A percentile compares a stretch with the other conserved stretches of the same genome.
These are phyloP conservation scores for Lampris incognitus DNA, from an alignment of 2,113 vertebrate genomes.

Conservation along the genomic window DNA sequence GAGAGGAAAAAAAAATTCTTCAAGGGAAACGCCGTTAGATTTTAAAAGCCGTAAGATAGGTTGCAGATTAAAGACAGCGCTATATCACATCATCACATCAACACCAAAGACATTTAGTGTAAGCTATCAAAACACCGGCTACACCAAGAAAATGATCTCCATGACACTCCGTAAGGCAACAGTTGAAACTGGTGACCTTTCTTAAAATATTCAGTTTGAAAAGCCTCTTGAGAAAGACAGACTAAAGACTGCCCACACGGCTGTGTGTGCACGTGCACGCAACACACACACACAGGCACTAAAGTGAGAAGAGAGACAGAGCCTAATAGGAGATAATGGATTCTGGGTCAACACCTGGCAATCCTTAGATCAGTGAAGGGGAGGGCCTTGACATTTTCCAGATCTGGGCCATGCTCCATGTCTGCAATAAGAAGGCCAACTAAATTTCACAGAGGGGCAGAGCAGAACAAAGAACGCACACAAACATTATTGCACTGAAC, in stretches of 20 bases:
- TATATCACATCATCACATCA: neutral
- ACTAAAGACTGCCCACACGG: neutral
- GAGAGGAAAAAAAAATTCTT: slow-evolving; percentile 47
- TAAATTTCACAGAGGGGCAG: slow-evolving; percentile 50
- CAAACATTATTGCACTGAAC: slow-evolving; percentile 30
- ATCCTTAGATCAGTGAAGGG: slow-evolving; percentile 67
- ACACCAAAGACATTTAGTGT: slow-evolving; percentile 4
- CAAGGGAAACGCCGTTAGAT: slow-evolving; percentile 14
- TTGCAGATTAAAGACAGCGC: slow-evolving; percentile 16
- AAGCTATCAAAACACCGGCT: slow-evolving; percentile 5
- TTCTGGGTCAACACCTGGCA: slow-evolving; percentile 81
- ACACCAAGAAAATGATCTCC: neutral
- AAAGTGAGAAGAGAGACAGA: slow-evolving; percentile 55
- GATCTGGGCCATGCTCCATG: slow-evolving; percentile 60
- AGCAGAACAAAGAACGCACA: slow-evolving; percentile 56
- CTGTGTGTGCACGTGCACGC: neutral
- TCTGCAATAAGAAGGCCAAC: slow-evolving; percentile 65
- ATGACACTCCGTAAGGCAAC: too few relatives aligned
- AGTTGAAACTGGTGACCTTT: too few relatives aligned
- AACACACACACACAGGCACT: slow-evolving; percentile 14
- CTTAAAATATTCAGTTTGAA: too few relatives aligned
- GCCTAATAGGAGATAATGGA: slow-evolving; percentile 76
- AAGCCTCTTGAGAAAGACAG: neutral
- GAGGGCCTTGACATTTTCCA: slow-evolving; percentile 72
- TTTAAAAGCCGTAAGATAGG: slow-evolving; percentile 31